phyloP scores from a whole-genome alignment of 2,797 vertebrate species.

The Siniperca undulata region DNA sequence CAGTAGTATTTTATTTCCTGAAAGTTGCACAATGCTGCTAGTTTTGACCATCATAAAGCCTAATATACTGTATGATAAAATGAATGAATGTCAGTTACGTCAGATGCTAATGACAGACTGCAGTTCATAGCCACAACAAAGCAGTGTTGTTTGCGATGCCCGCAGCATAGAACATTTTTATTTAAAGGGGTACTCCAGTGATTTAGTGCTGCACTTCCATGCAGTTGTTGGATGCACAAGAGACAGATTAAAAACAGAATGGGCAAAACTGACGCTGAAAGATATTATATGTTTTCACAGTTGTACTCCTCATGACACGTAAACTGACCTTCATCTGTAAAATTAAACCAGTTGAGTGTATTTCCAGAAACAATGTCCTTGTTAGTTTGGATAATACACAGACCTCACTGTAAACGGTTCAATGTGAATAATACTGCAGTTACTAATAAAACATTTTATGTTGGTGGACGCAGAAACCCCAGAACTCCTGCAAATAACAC shows the following conservation, averaged over 20 bases:
- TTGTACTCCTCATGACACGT: background rate
- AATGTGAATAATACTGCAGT: background rate
- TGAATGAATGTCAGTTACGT: background rate
- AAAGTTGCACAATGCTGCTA: background rate
- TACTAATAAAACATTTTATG: background rate
- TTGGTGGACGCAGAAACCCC: background rate
- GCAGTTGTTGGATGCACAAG: background rate
- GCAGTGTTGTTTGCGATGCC: background rate
- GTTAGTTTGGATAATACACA: constrained; percentile 1
- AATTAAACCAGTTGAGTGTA: background rate
- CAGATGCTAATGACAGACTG: background rate
- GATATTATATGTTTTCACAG: background rate
- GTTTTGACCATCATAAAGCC: too few relatives aligned
- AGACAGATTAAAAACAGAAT: background rate
- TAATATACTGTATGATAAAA: background rate
- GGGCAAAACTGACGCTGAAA: background rate
- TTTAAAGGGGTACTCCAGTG: background rate
- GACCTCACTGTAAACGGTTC: background rate
- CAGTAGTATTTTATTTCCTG: background rate
- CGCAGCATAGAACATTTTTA: background rate
- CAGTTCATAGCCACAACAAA: background rate
- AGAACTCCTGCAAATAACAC: background rate
- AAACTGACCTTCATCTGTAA: constrained; percentile 19
- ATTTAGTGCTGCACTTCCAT: background rate
- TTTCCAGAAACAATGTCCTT: background rate